A percentile compares a stretch with the other conserved stretches of the same genome.
phyloP scores from a whole-genome alignment of 2,888 invertebrate genomes.

The Mantis religiosa region DNA sequence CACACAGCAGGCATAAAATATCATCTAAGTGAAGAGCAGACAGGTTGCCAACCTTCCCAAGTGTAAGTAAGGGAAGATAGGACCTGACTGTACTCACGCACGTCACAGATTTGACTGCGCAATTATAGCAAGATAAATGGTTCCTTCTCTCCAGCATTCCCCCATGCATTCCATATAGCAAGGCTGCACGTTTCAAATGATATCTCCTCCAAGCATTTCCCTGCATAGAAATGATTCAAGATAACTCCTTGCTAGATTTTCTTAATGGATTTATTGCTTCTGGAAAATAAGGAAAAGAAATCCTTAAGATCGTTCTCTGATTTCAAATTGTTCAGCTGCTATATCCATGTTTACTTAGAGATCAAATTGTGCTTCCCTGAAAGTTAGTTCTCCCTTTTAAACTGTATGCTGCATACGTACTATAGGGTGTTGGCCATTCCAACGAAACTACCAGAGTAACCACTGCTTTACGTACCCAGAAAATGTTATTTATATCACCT shows the following conservation, averaged over 20 bases:
- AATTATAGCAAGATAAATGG: conserved; percentile 21
- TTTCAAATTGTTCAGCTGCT: too few species aligned
- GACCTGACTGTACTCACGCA: neutral
- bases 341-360: neutral
- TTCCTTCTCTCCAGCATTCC: neutral
- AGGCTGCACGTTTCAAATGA: neutral
- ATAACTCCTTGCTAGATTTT: neutral
- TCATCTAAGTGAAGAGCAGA: too few species aligned
- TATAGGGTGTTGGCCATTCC: too few species aligned
- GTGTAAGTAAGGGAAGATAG: too few species aligned
- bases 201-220: neutral
- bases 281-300: neutral
- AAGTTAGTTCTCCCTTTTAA: too few species aligned
- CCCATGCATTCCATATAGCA: neutral
- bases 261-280: neutral
- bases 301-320: neutral
- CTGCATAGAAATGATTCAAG: neutral
- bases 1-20: too few species aligned
- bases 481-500: too few species aligned
- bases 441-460: too few species aligned
- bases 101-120: conserved; percentile 18
- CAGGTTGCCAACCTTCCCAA: too few species aligned
- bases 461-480: too few species aligned
- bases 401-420: too few species aligned
- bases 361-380: neutral